Evolutionary conservation across 2,797 vertebrate genomes (phyloP), one percentile per base, ranked within the genome.

Genomic region (Austrolebias charrua): DNA sequence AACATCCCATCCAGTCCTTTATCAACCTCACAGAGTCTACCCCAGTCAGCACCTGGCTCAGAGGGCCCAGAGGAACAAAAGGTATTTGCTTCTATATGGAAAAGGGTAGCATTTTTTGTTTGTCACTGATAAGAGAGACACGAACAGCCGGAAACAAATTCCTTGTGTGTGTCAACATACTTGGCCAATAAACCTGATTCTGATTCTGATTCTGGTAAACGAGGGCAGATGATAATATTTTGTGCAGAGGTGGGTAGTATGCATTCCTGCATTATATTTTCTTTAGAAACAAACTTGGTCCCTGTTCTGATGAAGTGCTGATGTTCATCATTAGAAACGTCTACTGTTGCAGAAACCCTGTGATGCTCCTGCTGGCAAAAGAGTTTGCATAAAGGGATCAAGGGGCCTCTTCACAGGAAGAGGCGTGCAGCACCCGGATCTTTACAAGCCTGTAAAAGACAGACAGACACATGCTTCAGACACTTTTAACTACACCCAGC

Each of bases 401-500:
- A 61, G 35, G 83, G 83, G 83, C 79, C 86, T 78, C 81, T 87
- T 79, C 68, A 68, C 73, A 55, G 85, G 82, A 86, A 91, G 88
- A 89, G 80, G 89, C 86, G 90, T 89, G 87, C 82, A 87, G 81
- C 76, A 66, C 73, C 1, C 31, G 33, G 73, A 65, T 63, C 75
- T 93, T 93, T 91, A 94, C 86, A 66, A 65, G 85, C 79, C 83
- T 60, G 69, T 93, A 92, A 93, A 92, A 90, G 69, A 83, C 74
- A 76, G 84, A 80, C 79, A 89, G 83, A 89, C 85, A 82, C 82
- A 82, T 63, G 87, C 82, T 85, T 90, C 88, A 91, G 90, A 93
- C 88, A 88, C 62, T 68, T 81, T 85, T 90, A 91, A 92, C 80
- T 85, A 65, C 87, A 88, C 91, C 88, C 89, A 90, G 88, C 79